A percentile compares a stretch with the other conserved stretches of the same genome.
Conservation (phyloP, 2,113 vertebrate genomes). For the Campylomormyrus numenius region DNA sequence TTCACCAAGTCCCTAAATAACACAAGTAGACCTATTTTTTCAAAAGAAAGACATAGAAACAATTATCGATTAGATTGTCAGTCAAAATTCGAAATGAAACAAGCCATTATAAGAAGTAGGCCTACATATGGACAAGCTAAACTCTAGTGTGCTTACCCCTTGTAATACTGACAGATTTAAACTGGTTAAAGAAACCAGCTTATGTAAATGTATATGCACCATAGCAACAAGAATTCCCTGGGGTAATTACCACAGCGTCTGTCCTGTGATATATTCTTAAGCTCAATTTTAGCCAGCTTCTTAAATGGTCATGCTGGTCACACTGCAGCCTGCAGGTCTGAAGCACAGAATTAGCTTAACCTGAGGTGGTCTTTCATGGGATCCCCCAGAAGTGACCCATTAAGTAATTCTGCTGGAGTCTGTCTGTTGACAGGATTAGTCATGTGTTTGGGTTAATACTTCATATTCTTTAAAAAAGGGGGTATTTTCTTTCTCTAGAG, state of each 20-base stretch:
- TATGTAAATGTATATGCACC: background rate
- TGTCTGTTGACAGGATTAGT: conserved; percentile 44
- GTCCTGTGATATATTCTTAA: conserved; percentile 23
- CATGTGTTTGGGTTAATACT: conserved; percentile 39
- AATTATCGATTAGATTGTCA: background rate
- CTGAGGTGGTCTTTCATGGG: conserved; percentile 56
- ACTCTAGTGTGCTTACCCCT: background rate
- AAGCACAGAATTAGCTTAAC: conserved; percentile 55
- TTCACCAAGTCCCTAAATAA: background rate
- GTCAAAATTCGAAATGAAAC: background rate
- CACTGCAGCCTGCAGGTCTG: conserved; percentile 44
- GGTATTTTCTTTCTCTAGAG: background rate
- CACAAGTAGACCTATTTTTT: background rate
- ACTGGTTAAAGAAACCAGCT: background rate
- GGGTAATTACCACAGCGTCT: conserved; percentile 11
- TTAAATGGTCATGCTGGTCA: conserved; percentile 36
- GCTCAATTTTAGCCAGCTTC: conserved; percentile 26
- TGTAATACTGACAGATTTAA: background rate
- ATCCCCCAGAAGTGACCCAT: conserved; percentile 36
- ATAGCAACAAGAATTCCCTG: background rate
- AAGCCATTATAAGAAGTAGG: background rate
- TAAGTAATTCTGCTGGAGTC: conserved; percentile 25
- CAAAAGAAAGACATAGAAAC: background rate
- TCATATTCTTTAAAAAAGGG: conserved; percentile 17
- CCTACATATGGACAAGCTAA: background rate